Evolutionary conservation across 2,113 vertebrate species (phyloP).

Genomic region (Proterorhinus semilunaris): DNA sequence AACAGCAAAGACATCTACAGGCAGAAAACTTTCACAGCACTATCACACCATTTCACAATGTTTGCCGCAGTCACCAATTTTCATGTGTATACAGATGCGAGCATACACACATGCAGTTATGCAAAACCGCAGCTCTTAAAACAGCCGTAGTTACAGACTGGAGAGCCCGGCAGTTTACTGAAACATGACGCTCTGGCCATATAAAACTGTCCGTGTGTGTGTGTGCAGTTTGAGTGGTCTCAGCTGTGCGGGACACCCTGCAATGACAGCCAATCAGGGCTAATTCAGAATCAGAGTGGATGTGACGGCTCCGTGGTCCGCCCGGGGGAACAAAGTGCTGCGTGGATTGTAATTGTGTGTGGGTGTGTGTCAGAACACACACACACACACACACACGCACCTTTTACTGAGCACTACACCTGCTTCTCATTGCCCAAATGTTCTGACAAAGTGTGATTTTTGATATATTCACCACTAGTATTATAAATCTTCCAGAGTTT

Average conservation of each 20-base stretch:
- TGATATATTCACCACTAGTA: constrained; percentile 56
- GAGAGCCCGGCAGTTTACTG: constrained; percentile 69
- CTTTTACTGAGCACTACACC: constrained; percentile 63
- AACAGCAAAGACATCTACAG: too few relatives aligned
- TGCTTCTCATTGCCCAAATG: constrained; percentile 72
- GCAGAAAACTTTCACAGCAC: not conserved
- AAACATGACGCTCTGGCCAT: constrained; percentile 66
- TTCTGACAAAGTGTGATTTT: constrained; percentile 52
- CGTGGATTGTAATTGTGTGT: constrained; percentile 35
- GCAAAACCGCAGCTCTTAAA: constrained; percentile 61
- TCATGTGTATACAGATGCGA: constrained; percentile 23
- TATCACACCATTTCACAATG: constrained; percentile 19
- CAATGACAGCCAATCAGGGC: constrained; percentile 78
- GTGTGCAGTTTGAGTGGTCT: constrained; percentile 67
- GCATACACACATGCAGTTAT: constrained; percentile 22
- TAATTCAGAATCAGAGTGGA: constrained; percentile 79
- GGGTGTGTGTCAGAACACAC: constrained; percentile 29
- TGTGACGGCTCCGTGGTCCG: constrained; percentile 71
- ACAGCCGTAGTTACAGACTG: constrained; percentile 53
- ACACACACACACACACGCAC: constrained; percentile 27
- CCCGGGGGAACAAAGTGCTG: constrained; percentile 61
- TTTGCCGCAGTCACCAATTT: constrained; percentile 14
- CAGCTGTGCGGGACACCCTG: constrained; percentile 72
- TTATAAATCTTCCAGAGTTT: constrained; percentile 41
- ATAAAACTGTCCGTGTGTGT: constrained; percentile 47